Conservation (phyloP, 2,113 vertebrate species). For the Phasianus colchicus region DNA sequence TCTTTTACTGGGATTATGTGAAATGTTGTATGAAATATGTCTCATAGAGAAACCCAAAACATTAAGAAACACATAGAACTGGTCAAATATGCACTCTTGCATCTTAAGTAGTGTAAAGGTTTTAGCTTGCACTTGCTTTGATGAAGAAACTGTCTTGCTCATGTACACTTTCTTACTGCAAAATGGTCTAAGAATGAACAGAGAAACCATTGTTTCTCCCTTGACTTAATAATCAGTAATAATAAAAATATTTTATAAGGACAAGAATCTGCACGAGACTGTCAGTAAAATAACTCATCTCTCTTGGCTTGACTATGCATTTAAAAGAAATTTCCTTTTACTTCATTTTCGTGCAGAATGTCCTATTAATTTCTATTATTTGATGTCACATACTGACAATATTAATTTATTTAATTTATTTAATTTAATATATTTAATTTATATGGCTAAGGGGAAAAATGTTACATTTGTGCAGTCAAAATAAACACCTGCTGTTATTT, state of each 20-base stretch:
- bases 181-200: background rate
- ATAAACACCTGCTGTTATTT: background rate
- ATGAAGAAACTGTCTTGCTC: background rate
- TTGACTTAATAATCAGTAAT: background rate
- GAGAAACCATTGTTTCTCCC: background rate
- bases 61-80: background rate
- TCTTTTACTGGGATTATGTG: background rate
- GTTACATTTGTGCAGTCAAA: background rate
- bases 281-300: background rate
- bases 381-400: background rate
- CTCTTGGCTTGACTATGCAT: background rate
- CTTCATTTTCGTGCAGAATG: background rate
- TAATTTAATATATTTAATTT: too few species aligned
- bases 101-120: background rate
- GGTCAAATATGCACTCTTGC: background rate
- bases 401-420: background rate
- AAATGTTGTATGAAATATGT: background rate
- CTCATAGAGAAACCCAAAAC: background rate
- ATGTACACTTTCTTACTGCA: background rate
- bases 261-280: background rate
- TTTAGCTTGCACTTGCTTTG: background rate
- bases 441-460: background rate
- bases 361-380: background rate
- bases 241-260: constrained; percentile 19
- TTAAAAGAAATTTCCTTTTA: background rate